Conservation (phyloP, 2,797 vertebrate species). For the Triplophysa bombifrons region DNA sequence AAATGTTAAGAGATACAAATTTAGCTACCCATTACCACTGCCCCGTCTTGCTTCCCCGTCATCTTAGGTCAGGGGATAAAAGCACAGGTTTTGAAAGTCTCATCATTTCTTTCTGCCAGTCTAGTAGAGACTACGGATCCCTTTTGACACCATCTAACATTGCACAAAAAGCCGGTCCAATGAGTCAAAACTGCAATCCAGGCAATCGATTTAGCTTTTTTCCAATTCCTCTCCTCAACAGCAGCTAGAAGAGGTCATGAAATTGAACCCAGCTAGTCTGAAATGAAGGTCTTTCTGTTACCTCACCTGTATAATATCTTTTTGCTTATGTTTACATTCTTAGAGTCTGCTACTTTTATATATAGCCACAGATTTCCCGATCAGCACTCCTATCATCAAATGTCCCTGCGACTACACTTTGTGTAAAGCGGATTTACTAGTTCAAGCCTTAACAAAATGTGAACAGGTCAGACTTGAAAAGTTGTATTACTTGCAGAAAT, state of each 20-base stretch:
- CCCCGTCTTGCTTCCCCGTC: neutral
- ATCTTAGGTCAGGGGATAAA: slow-evolving; percentile 5
- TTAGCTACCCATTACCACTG: neutral
- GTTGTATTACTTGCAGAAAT: slow-evolving; percentile 25
- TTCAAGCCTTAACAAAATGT: slow-evolving; percentile 61
- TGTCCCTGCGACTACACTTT: slow-evolving; percentile 53
- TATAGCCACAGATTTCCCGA: slow-evolving; percentile 72
- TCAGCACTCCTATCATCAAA: slow-evolving; percentile 65
- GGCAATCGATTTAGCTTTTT: slow-evolving; percentile 86
- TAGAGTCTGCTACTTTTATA: slow-evolving; percentile 65
- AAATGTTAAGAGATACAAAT: neutral
- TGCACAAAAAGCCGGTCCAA: slow-evolving; percentile 79
- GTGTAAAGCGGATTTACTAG: slow-evolving; percentile 60
- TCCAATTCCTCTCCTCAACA: slow-evolving; percentile 82
- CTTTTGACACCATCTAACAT: slow-evolving; percentile 72
- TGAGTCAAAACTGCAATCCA: slow-evolving; percentile 86
- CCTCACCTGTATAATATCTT: slow-evolving; percentile 72
- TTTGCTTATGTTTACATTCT: slow-evolving; percentile 70
- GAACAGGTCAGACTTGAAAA: slow-evolving; percentile 38
- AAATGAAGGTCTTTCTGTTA: slow-evolving; percentile 77
- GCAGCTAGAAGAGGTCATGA: slow-evolving; percentile 77
- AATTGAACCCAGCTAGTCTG: slow-evolving; percentile 82
- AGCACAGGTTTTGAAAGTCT: slow-evolving; percentile 19
- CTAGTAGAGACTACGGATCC: slow-evolving; percentile 67
- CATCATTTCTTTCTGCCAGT: slow-evolving; percentile 68